These are phyloP conservation scores for Oxygymnocypris stewartii DNA, from an alignment of 2,113 vertebrate genomes.

Conservation along the genomic window DNA sequence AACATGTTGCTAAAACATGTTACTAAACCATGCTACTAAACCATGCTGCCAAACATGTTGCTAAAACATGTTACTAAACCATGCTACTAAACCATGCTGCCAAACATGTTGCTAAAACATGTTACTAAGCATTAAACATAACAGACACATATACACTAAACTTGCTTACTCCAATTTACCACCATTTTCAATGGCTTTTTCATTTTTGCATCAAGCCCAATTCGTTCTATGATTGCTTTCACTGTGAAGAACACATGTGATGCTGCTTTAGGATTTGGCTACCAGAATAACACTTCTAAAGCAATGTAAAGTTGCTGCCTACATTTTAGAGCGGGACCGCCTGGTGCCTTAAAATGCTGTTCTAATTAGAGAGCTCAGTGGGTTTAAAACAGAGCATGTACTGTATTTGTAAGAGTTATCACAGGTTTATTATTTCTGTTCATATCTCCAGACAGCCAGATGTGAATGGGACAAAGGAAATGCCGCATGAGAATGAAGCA, in stretches of 20 bases:
- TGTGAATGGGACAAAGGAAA: conserved; percentile 26
- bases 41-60: too few species aligned
- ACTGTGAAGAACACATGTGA: neutral
- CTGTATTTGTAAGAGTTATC: neutral
- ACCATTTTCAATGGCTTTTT: neutral
- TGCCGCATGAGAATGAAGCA: conserved; percentile 3
- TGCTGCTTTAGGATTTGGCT: neutral
- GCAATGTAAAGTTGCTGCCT: neutral
- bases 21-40: too few species aligned
- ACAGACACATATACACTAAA: neutral
- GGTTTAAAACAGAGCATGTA: neutral
- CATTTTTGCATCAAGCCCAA: neutral
- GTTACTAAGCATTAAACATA: neutral
- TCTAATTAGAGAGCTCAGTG: neutral
- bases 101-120: too few species aligned
- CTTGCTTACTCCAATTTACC: neutral
- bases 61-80: too few species aligned
- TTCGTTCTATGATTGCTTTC: neutral
- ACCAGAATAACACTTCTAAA: neutral
- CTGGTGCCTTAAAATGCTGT: neutral
- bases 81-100: too few species aligned
- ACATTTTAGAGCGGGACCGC: neutral
- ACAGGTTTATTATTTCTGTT: neutral
- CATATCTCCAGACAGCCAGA: conserved; percentile 43
- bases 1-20: too few species aligned